Percentiles rank a stretch among this genome's conserved stretches.
phyloP scores from a whole-genome alignment of 2,888 invertebrate species.

The Iselma pallidipennis region DNA sequence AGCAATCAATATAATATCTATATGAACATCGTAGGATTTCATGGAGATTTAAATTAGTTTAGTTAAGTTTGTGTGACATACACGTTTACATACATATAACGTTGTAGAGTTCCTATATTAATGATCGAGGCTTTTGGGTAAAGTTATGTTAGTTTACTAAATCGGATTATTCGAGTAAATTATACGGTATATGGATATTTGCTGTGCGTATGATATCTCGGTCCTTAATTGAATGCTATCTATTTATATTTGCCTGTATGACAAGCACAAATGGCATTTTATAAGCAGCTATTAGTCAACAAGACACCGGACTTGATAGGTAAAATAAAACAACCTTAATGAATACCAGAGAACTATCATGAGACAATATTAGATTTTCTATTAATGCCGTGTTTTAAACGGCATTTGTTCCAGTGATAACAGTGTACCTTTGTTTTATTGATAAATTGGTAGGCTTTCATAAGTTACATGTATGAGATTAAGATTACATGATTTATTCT shows the following conservation, averaged over 20 bases:
- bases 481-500: too few relatives aligned
- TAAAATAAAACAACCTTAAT: neutral
- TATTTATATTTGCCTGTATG: neutral
- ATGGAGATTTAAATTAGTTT: constrained; percentile 35
- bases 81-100: constrained; percentile 15
- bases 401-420: too few relatives aligned
- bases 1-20: constrained; percentile 25
- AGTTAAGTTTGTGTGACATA: constrained; percentile 27
- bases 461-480: too few relatives aligned
- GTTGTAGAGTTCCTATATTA: constrained; percentile 15
- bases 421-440: too few relatives aligned
- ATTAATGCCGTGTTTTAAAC: too few relatives aligned
- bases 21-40: constrained; percentile 18
- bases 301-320: neutral
- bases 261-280: constrained; percentile 4
- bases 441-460: too few relatives aligned
- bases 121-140: constrained; percentile 19
- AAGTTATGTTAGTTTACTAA: constrained; percentile 5
- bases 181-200: constrained; percentile 7
- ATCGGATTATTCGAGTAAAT: constrained; percentile 13
- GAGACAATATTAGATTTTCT: too few relatives aligned
- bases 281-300: constrained; percentile 1
- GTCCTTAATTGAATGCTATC: constrained; percentile 1
- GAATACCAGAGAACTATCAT: neutral
- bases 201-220: neutral